Evolutionary conservation across 2,113 vertebrate species (phyloP).

Genomic region (Bufo gargarizans): DNA sequence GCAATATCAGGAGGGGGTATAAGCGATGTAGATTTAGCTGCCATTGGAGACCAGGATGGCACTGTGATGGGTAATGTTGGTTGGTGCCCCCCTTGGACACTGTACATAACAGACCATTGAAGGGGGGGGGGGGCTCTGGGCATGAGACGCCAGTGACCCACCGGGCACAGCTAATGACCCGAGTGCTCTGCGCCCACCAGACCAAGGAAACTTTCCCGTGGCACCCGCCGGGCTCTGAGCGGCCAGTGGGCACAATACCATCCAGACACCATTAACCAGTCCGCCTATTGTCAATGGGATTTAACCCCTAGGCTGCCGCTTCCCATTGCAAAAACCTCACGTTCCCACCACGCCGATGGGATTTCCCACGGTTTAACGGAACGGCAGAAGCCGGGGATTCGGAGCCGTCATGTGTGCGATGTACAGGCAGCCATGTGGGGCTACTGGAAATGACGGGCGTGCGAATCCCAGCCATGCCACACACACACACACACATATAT

Average conservation of each 20-base stretch:
- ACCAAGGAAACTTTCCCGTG: slow-evolving; percentile 42
- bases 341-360: background rate
- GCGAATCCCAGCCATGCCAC: background rate
- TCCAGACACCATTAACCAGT: background rate
- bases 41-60: no score
- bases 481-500: background rate
- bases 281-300: background rate
- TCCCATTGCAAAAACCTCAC: background rate
- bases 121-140: background rate
- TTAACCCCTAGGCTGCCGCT: slow-evolving; percentile 19
- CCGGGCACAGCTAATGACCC: background rate
- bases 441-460: background rate
- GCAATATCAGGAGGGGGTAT: no score
- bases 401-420: background rate
- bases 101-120: no score
- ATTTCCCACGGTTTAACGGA: background rate
- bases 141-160: background rate
- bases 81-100: no score
- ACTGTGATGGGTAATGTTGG: no score
- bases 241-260: background rate
- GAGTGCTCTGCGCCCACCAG: slow-evolving; percentile 31
- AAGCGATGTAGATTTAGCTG: no score
- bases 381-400: background rate
- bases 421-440: background rate
- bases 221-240: background rate